A percentile compares a stretch with the other conserved stretches of the same genome.
phyloP scores from a whole-genome alignment of 1,140 invertebrate species.

The Micrasema minimum region DNA sequence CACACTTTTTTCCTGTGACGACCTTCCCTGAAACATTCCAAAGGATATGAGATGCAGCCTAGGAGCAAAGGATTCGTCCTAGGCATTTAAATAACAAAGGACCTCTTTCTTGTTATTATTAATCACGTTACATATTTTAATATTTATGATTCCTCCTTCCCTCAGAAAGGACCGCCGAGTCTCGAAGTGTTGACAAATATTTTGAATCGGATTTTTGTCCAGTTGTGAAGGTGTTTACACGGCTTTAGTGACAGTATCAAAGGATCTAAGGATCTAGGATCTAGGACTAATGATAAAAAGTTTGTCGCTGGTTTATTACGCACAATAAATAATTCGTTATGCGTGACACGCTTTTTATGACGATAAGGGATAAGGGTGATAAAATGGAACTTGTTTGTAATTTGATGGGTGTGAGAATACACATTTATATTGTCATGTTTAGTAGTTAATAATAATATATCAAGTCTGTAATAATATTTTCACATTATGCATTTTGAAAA shows the following conservation, averaged over 20 bases:
- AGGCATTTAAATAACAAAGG: conserved; percentile 43
- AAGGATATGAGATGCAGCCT: conserved; percentile 8
- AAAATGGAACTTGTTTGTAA: too few relatives aligned
- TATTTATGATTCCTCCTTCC: too few relatives aligned
- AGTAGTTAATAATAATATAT: too few relatives aligned
- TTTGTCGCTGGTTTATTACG: conserved; percentile 17
- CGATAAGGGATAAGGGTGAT: not conserved
- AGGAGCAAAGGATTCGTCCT: conserved; percentile 35
- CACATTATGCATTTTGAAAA: too few relatives aligned
- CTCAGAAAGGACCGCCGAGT: not conserved
- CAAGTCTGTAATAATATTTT: too few relatives aligned
- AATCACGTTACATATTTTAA: conserved; percentile 8
- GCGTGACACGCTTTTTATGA: conserved; percentile 7
- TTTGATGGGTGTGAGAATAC: too few relatives aligned
- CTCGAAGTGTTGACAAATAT: conserved; percentile 51
- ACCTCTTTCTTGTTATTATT: conserved; percentile 29
- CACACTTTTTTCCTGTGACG: conserved; percentile 4
- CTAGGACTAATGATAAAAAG: not conserved
- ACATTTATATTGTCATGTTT: too few relatives aligned
- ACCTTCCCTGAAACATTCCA: conserved; percentile 27
- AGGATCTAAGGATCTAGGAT: not conserved
- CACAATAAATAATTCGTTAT: conserved; percentile 19
- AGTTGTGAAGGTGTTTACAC: conserved; percentile 38
- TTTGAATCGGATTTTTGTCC: conserved; percentile 42
- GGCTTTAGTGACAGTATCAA: conserved; percentile 28